Conservation (phyloP, 2,888 invertebrate genomes). For the Willowsia nigromaculata region DNA sequence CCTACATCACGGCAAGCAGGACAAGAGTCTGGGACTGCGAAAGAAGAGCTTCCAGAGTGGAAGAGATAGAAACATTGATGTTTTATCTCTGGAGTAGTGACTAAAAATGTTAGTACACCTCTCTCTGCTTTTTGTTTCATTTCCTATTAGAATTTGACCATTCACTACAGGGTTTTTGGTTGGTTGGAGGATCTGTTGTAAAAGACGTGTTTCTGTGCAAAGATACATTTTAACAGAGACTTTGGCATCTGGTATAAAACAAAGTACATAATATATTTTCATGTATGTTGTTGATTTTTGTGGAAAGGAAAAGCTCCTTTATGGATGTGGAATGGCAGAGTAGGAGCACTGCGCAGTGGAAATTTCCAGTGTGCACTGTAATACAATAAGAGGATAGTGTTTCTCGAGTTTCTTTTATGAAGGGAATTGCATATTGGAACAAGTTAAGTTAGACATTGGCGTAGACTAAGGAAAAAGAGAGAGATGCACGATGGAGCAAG, state of each 20-base stretch:
- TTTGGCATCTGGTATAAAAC: conserved; percentile 47
- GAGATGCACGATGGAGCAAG: conserved; percentile 23
- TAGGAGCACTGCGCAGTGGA: conserved; percentile 61
- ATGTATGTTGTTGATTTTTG: conserved; percentile 41
- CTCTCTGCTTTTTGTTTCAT: background rate
- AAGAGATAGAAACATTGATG: background rate
- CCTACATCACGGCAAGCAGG: too few relatives aligned
- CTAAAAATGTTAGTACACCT: background rate
- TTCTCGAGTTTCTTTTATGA: conserved; percentile 33
- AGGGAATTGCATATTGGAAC: conserved; percentile 30
- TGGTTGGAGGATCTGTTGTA: background rate
- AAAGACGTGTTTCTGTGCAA: conserved; percentile 53
- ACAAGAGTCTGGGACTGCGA: too few relatives aligned
- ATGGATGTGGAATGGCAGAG: conserved; percentile 20
- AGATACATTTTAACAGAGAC: conserved; percentile 52
- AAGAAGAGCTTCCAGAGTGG: background rate
- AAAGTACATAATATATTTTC: conserved; percentile 35
- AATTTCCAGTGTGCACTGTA: conserved; percentile 49
- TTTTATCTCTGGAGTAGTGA: conserved; percentile 14
- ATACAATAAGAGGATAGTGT: conserved; percentile 58
- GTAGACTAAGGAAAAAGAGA: conserved; percentile 14
- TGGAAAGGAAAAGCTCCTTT: conserved; percentile 39
- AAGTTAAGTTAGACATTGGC: background rate
- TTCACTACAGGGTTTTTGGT: background rate
- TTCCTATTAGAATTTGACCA: background rate